These are phyloP conservation scores for Podocnemis expansa DNA, from an alignment of 2,113 vertebrate genomes.

Conservation along the genomic window DNA sequence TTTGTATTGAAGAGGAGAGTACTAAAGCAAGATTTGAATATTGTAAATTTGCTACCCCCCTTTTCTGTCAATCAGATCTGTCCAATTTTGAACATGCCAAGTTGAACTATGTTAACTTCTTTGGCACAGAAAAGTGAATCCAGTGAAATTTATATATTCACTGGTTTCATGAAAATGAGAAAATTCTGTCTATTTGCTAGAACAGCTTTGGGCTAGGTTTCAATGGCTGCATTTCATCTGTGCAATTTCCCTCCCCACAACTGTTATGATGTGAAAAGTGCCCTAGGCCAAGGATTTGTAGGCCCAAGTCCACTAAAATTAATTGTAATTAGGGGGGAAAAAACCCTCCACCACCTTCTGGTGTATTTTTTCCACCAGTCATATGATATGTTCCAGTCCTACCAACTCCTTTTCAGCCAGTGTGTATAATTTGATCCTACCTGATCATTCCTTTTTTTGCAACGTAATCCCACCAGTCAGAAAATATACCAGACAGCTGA, in stretches of 20 bases:
- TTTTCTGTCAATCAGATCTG: constrained; percentile 70
- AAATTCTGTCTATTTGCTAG: constrained; percentile 72
- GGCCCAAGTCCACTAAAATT: constrained; percentile 70
- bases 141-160: constrained; percentile 73
- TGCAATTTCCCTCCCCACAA: constrained; percentile 69
- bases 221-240: constrained; percentile 71
- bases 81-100: constrained; percentile 75
- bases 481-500: constrained; percentile 54
- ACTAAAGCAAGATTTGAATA: constrained; percentile 69
- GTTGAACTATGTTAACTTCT: constrained; percentile 73
- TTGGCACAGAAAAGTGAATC: constrained; percentile 72
- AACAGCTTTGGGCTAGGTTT: constrained; percentile 75
- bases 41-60: constrained; percentile 67
- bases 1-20: constrained; percentile 59
- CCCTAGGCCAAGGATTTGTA: constrained; percentile 71
- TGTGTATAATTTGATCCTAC: constrained; percentile 43
- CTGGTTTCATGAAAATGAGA: constrained; percentile 74
- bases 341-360: neutral
- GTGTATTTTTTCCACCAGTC: constrained; percentile 47
- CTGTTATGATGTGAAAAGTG: constrained; percentile 74
- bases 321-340: constrained; percentile 62
- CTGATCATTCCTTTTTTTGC: constrained; percentile 11
- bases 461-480: constrained; percentile 43
- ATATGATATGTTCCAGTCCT: constrained; percentile 39
- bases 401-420: constrained; percentile 55